Evolutionary conservation across 2,888 invertebrate genomes (phyloP).

Genomic region (Andrena minutula): DNA sequence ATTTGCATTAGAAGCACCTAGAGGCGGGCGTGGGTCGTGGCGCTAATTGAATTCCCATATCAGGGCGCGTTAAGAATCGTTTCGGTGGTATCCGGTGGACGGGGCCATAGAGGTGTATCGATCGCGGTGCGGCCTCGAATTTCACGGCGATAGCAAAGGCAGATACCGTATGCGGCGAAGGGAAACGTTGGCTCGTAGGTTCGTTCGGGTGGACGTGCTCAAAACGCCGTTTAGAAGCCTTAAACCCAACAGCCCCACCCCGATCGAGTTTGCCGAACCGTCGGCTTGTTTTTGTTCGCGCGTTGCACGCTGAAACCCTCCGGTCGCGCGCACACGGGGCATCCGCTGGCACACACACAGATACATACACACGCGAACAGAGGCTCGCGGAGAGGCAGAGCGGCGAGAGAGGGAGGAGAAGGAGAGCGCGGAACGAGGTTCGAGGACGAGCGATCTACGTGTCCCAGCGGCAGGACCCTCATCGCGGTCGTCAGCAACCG

Average conservation of each 20-base stretch:
- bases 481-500: slow-evolving; percentile 70
- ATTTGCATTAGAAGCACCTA: not conserved
- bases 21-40: not conserved
- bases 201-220: slow-evolving; percentile 62
- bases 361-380: not conserved
- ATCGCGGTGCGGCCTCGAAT: slow-evolving; percentile 53
- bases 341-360: slow-evolving; percentile 8
- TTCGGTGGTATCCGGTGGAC: slow-evolving; percentile 16
- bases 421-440: slow-evolving; percentile 36
- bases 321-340: slow-evolving; percentile 38
- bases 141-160: slow-evolving; percentile 51
- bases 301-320: slow-evolving; percentile 56
- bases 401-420: slow-evolving; percentile 5
- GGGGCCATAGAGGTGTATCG: slow-evolving; percentile 37
- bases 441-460: slow-evolving; percentile 65
- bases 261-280: slow-evolving; percentile 62
- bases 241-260: slow-evolving; percentile 49
- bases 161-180: slow-evolving; percentile 44
- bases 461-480: slow-evolving; percentile 70
- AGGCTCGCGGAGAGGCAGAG: slow-evolving; percentile 2
- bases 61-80: slow-evolving; percentile 43
- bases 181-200: slow-evolving; percentile 30
- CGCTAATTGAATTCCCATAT: slow-evolving; percentile 24
- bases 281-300: slow-evolving; percentile 70
- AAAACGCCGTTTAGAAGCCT: slow-evolving; percentile 68